Percentiles rank a stretch among this genome's conserved stretches.
Evolutionary conservation across 2,113 vertebrate genomes (phyloP).

Genomic region (Pimephales promelas): DNA sequence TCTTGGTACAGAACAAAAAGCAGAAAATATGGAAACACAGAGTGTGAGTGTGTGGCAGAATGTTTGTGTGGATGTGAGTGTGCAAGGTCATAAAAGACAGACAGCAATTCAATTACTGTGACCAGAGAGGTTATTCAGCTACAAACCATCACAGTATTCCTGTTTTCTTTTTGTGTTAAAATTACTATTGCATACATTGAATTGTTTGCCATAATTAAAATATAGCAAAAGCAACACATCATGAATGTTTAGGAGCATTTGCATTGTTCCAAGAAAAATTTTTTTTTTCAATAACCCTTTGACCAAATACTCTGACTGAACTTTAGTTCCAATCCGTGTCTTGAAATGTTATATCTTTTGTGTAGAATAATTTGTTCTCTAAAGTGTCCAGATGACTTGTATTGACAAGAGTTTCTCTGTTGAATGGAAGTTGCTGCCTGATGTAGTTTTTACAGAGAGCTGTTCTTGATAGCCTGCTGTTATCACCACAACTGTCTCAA

Average conservation of each 20-base stretch:
- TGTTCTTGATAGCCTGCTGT: conserved; percentile 7
- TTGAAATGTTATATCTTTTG: conserved; percentile 5
- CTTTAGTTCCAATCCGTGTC: neutral
- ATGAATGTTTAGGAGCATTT: conserved; percentile 1
- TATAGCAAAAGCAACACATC: neutral
- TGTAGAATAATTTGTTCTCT: conserved; percentile 4
- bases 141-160: neutral
- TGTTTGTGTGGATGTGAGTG: neutral
- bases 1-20: neutral
- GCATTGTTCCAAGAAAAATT: neutral
- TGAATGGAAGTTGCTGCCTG: conserved; percentile 5
- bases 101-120: neutral
- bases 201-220: neutral
- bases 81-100: neutral
- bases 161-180: neutral
- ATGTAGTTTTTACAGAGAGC: neutral
- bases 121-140: neutral
- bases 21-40: neutral
- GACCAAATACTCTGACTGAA: neutral
- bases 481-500: neutral
- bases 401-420: conserved; percentile 26
- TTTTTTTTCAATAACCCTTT: neutral
- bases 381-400: conserved; percentile 1
- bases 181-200: neutral
- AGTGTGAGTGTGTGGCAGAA: neutral